Base-by-base conservation (phyloP, 1,140 invertebrate species). In the Elymnias hypermnestra region DNA sequence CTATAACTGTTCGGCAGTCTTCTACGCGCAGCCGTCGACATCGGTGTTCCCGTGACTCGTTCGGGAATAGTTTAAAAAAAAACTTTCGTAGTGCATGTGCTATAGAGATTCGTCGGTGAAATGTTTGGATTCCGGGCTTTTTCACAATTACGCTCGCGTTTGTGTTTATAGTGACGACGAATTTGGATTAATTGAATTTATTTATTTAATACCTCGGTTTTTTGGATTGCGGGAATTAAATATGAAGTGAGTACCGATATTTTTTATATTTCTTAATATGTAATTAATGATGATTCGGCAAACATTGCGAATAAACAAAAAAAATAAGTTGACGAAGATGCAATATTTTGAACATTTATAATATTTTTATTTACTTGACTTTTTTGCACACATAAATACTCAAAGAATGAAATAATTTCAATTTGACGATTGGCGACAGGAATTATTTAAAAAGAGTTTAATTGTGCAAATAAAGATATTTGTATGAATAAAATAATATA, bases 11-110 rank as follows among this genome's bases (percentile, higher is more conserved):
- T 10, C 26, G 28, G n/a, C 38, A 49, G 46, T 49, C 46, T 19
- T 25, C 19, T 26, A 18, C 29, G 38, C 46, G 46, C 38, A 9
- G 21, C 17, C 22, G 46, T 41, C 2, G 23, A 5, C 9, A 12
- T 5, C 26, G 7, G 26, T 7, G 23, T 31, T 25, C 35, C 19
- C 2, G 36, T 5, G 35, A 12, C 15, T 13, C 23, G 12, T 5
- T 13, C n/a, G 15, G 4, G 15, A 13, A 15, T 10, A 9, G 8
- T 5, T 4, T 29, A 25, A 15, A 18, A 19, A 15, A 31, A 38
- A 46, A 39, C 44, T 46, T 39, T 9, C 18, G 21, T 12, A 26
- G 22, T 46, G n/a, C 10, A 29, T 12, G 39, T 40, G 33, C 3
- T 8, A 25, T 13, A 9, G 26, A 12, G 13, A 19, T 25, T 29